phyloP scores from a whole-genome alignment of 92 coral and sea anemone genomes.

The Micromussa lordhowensis region DNA sequence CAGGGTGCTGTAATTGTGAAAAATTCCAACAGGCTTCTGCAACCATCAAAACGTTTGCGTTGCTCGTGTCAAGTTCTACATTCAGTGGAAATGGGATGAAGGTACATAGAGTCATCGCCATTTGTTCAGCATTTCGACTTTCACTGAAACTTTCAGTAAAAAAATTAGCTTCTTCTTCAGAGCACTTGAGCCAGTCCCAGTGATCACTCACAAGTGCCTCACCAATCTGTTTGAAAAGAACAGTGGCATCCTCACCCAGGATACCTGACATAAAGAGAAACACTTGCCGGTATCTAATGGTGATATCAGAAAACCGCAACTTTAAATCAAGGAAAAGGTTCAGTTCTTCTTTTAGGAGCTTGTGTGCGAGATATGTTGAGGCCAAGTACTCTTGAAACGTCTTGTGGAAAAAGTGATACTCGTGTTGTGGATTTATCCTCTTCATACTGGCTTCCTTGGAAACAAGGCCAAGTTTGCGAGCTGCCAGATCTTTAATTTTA shows the following conservation, averaged over 20 bases:
- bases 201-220: not conserved
- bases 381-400: conserved; percentile 11
- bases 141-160: conserved; percentile 8
- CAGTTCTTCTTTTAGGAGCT: not conserved
- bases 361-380: not conserved
- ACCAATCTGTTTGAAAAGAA: conserved; percentile 17
- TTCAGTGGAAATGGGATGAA: conserved; percentile 10
- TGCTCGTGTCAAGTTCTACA: not conserved
- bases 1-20: not conserved
- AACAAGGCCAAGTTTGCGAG: conserved; percentile 9
- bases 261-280: not conserved
- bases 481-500: not conserved
- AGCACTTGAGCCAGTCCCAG: conserved; percentile 11
- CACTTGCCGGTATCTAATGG: not conserved
- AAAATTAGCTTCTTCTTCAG: not conserved
- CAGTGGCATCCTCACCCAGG: not conserved
- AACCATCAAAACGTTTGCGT: too few relatives aligned
- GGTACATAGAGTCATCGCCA: conserved; percentile 3
- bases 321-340: not conserved
- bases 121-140: conserved; percentile 16
- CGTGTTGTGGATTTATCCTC: conserved; percentile 8
- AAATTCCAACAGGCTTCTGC: not conserved
- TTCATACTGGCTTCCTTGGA: not conserved
- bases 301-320: not conserved
- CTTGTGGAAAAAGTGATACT: conserved; percentile 6